Conservation (phyloP, 2,888 invertebrate genomes). For the Drosophila trichaetosa region DNA sequence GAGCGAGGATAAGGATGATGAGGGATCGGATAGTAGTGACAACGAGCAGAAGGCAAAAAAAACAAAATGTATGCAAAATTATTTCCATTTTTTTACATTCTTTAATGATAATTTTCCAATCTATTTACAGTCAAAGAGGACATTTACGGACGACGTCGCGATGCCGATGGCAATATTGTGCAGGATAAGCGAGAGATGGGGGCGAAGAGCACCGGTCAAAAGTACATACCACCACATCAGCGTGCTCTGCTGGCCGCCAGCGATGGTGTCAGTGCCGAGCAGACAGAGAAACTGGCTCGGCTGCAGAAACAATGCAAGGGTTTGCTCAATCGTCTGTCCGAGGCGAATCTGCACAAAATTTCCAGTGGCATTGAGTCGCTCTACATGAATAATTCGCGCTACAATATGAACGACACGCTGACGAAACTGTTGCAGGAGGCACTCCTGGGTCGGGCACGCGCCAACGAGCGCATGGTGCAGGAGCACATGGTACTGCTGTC, state of each 20-base stretch:
- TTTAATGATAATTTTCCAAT: neutral
- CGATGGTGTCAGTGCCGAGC: constrained; percentile 83
- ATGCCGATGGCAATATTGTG: constrained; percentile 92
- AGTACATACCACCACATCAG: constrained; percentile 94
- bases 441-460: constrained; percentile 87
- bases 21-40: constrained; percentile 31
- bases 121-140: constrained; percentile 88
- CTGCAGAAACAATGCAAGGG: constrained; percentile 94
- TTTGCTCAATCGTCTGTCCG: constrained; percentile 93
- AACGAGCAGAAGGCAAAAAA: constrained; percentile 16
- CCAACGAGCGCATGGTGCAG: constrained; percentile 91
- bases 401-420: constrained; percentile 92
- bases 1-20: constrained; percentile 6
- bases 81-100: neutral
- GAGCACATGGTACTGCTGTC: constrained; percentile 94
- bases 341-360: constrained; percentile 94
- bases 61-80: constrained; percentile 32
- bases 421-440: constrained; percentile 90
- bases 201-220: constrained; percentile 84
- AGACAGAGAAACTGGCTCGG: constrained; percentile 87
- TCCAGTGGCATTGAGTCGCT: constrained; percentile 91
- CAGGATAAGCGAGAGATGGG: constrained; percentile 84
- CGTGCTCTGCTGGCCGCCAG: constrained; percentile 86
- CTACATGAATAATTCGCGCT: constrained; percentile 92
- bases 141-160: constrained; percentile 95